Base-by-base conservation (phyloP, 2,888 invertebrate genomes). In the Aphidius colemani region DNA sequence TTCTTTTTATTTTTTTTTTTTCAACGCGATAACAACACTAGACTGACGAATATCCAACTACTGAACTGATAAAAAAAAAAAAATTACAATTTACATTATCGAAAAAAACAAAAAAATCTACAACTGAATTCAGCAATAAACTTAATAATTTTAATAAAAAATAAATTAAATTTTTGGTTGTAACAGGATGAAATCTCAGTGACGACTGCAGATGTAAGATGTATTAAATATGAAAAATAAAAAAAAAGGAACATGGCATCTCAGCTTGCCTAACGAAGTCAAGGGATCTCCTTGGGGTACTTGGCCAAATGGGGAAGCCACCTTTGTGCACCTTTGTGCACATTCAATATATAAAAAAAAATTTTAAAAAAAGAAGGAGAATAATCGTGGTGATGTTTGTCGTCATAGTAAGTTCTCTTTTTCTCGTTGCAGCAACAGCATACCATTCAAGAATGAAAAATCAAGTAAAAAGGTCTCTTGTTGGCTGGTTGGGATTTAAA, bases 151-250 rank as follows among this genome's bases (percentile, higher is more conserved):
- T n/a, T n/a, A n/a, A n/a, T n/a, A n/a, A n/a, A n/a, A n/a, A n/a
- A n/a, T n/a, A n/a, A n/a, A n/a, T n/a, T n/a, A n/a, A n/a, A n/a
- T n/a, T n/a, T 30, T 30, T 63, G 68, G 61, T 66, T 63, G 64
- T 59, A 59, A 51, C 71, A 63, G 66, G 66, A 71, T 75, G 68
- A 72, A 77, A 78, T 79, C 79, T 74, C 72, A 71, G 68, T 69
- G 70, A 65, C 73, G 76, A 79, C 79, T 79, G 78, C 78, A 78
- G 78, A 76, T 78, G 78, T 74, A 69, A 64, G 63, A 49, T 40
- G 49, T 45, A 58, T 58, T 30, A 30, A 30, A 30, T 30, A 30
- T 30, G 30, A 30, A 30, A 30, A 30, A 30, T 0, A 30, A 30
- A 30, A 30, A 30, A 30, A 30, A 30, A 30, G 30, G 5, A 30